These are phyloP conservation scores for Meles meles DNA, from an alignment of 2,113 vertebrate genomes.

Conservation along the genomic window DNA sequence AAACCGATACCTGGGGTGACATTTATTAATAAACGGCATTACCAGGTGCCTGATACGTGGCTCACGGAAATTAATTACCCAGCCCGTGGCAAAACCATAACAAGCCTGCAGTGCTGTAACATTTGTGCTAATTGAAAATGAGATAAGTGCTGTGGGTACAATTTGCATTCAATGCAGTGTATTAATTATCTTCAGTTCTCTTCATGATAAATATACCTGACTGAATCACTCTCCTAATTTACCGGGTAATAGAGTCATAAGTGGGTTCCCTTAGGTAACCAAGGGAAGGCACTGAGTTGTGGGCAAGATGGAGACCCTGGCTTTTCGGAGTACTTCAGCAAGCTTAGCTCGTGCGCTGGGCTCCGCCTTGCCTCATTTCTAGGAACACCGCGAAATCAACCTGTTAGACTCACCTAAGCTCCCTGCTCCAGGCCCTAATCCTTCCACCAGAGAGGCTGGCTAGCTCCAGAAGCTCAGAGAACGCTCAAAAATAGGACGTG, in stretches of 20 bases:
- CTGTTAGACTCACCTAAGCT: neutral
- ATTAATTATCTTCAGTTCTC: constrained; percentile 90
- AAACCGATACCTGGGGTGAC: constrained; percentile 86
- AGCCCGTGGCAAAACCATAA: constrained; percentile 87
- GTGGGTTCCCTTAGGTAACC: constrained; percentile 86
- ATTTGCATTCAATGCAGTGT: constrained; percentile 90
- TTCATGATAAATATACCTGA: constrained; percentile 89
- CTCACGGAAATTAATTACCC: constrained; percentile 91
- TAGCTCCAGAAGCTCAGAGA: neutral
- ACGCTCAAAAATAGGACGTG: neutral
- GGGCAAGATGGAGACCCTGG: constrained; percentile 72
- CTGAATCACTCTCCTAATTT: constrained; percentile 89
- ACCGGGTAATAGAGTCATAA: constrained; percentile 85
- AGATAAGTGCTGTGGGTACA: constrained; percentile 92
- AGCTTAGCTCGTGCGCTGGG: neutral
- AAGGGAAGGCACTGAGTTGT: constrained; percentile 71
- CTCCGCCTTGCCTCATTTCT: neutral
- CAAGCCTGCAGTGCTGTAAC: constrained; percentile 87
- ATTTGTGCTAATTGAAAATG: constrained; percentile 91
- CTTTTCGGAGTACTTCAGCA: constrained; percentile 58
- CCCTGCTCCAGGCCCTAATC: neutral
- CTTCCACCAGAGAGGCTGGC: neutral
- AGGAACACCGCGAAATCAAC: neutral
- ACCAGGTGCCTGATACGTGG: constrained; percentile 89
- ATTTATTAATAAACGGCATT: constrained; percentile 89